Percentiles rank a stretch among this genome's conserved stretches.
phyloP scores from a whole-genome alignment of 2,113 vertebrate genomes.

The Gadus chalcogrammus region DNA sequence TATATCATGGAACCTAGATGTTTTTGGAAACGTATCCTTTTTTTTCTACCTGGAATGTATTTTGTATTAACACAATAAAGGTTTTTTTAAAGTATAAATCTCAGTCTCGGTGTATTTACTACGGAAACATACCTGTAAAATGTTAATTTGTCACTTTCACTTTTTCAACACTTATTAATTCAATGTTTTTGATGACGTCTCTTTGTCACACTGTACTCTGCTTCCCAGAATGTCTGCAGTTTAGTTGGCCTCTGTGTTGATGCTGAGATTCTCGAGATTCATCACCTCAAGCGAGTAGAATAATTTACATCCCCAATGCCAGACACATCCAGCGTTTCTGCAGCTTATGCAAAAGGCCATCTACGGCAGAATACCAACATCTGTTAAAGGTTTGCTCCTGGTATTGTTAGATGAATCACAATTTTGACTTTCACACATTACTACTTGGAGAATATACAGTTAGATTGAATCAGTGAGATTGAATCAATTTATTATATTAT shows the following conservation, averaged over 20 bases:
- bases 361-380: no score
- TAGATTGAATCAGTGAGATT: background rate
- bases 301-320: background rate
- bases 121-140: no score
- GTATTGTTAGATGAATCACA: no score
- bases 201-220: no score
- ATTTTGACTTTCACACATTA: background rate
- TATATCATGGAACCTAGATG: constrained; percentile 29
- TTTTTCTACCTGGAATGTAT: constrained; percentile 46
- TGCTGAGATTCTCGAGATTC: background rate
- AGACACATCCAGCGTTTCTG: background rate
- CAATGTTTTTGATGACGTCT: no score
- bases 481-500: background rate
- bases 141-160: background rate
- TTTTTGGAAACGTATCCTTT: constrained; percentile 17
- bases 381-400: no score
- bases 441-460: background rate
- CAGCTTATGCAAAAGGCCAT: background rate
- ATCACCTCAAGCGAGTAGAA: background rate
- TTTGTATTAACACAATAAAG: constrained; percentile 60
- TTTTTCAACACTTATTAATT: background rate
- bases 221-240: background rate
- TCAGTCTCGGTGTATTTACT: background rate
- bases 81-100: constrained; percentile 37
- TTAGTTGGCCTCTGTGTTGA: background rate